Evolutionary conservation across 2,113 vertebrate genomes (phyloP).

Genomic region (Rhizomys pruinosus): DNA sequence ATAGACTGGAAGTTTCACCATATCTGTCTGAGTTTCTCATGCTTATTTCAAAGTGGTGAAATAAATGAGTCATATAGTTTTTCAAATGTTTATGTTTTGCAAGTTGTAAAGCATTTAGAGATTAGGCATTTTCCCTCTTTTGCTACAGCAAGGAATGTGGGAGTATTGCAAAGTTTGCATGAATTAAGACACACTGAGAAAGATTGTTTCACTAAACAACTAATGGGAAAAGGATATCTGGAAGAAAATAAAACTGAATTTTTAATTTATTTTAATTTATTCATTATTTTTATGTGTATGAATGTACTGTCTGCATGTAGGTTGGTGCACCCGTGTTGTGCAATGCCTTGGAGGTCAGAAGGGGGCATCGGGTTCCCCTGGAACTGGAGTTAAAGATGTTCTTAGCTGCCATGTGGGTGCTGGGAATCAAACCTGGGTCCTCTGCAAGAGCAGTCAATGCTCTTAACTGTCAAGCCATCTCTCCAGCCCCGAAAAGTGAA

Average conservation of each 20-base stretch:
- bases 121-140: neutral
- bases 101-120: neutral
- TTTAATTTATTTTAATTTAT: too few relatives aligned
- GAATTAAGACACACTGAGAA: conserved; percentile 34
- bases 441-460: too few relatives aligned
- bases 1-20: conserved; percentile 41
- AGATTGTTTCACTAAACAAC: neutral
- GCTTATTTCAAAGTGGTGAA: neutral
- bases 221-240: neutral
- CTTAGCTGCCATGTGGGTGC: too few relatives aligned
- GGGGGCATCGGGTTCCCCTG: too few relatives aligned
- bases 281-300: too few relatives aligned
- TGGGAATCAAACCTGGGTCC: too few relatives aligned
- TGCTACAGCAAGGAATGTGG: neutral
- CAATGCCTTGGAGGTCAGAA: too few relatives aligned
- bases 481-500: too few relatives aligned
- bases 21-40: neutral
- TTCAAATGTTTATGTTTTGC: neutral
- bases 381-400: too few relatives aligned
- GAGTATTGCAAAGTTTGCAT: neutral
- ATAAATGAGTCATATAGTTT: neutral
- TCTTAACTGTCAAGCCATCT: too few relatives aligned
- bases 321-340: too few relatives aligned
- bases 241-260: neutral
- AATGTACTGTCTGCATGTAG: too few relatives aligned